These are phyloP conservation scores for Euphydryas editha DNA, from an alignment of 2,888 invertebrate genomes.

Conservation along the genomic window DNA sequence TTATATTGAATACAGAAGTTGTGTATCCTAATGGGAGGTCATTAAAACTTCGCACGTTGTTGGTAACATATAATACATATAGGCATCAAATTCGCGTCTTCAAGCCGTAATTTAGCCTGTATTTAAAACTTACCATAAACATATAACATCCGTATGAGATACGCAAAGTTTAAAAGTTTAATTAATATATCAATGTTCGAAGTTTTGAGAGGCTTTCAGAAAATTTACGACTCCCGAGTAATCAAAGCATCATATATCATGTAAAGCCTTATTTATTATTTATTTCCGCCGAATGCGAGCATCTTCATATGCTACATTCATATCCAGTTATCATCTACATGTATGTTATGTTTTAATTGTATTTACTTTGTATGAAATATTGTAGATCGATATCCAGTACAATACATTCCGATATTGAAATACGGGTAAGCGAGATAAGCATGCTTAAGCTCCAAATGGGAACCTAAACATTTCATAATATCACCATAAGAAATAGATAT, in stretches of 20 bases:
- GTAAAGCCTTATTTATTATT: conserved; percentile 12
- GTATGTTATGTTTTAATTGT: not conserved
- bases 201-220: conserved; percentile 23
- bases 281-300: not conserved
- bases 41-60: too few species aligned
- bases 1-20: too few species aligned
- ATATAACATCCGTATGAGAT: conserved; percentile 3
- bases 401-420: too few species aligned
- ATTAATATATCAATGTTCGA: conserved; percentile 29
- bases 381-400: not conserved
- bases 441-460: too few species aligned
- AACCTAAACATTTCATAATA: too few species aligned
- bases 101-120: not conserved
- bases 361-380: not conserved
- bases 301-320: not conserved
- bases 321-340: conserved; percentile 5
- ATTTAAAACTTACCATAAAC: conserved; percentile 1
- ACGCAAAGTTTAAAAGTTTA: conserved; percentile 17
- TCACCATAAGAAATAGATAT: too few species aligned
- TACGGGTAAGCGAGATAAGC: too few species aligned
- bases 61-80: not conserved
- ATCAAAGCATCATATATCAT: conserved; percentile 9
- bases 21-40: too few species aligned
- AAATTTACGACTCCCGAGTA: conserved; percentile 17
- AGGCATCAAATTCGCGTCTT: not conserved